Evolutionary conservation across 2,113 vertebrate species (phyloP).

Genomic region (Ailuropoda melanoleuca): DNA sequence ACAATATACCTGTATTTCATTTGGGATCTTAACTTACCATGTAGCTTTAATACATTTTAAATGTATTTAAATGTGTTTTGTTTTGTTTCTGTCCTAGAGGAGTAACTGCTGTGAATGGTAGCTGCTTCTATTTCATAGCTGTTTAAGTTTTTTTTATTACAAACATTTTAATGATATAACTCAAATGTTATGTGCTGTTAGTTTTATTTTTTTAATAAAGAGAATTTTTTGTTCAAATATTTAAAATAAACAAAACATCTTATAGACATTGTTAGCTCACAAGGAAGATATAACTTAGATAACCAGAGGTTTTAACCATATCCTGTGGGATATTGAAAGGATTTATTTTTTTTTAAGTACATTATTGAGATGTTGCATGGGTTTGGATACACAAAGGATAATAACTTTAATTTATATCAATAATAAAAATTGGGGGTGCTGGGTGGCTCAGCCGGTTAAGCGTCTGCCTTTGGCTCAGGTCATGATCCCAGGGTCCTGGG

Average conservation of each 20-base stretch:
- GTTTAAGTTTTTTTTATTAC: neutral
- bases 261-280: neutral
- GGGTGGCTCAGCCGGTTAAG: no score
- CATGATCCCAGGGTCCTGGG: no score
- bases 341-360: neutral
- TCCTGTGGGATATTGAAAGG: neutral
- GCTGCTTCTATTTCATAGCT: constrained; percentile 21
- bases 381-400: neutral
- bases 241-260: neutral
- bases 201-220: neutral
- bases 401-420: neutral
- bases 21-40: constrained; percentile 44
- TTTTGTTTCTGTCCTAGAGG: neutral
- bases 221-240: neutral
- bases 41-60: constrained; percentile 47
- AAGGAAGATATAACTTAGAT: neutral
- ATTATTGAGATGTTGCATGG: neutral
- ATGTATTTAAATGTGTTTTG: neutral
- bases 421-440: neutral
- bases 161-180: neutral
- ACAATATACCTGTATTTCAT: constrained; percentile 1
- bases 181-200: neutral
- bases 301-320: neutral
- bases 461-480: no score
- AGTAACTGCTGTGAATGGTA: constrained; percentile 21